Conservation (phyloP, 2,113 vertebrate genomes). For the Cyprinodon brontotheroides region DNA sequence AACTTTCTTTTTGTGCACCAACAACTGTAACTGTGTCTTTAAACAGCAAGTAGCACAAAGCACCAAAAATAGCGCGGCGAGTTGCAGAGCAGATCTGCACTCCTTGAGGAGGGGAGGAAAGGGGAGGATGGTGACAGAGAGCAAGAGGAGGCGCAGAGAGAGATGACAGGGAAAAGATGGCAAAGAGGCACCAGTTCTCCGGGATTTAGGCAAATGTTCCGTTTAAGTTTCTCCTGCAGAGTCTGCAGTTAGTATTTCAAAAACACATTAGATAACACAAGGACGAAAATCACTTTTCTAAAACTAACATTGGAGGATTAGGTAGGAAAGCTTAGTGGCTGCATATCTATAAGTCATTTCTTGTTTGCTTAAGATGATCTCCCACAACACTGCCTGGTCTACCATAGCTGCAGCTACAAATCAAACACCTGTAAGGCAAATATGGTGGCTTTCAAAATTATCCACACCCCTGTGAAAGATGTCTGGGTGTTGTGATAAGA, state of each 20-base stretch:
- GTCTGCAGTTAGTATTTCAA: slow-evolving; percentile 1
- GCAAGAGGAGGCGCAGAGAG: slow-evolving; percentile 48
- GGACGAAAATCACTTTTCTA: slow-evolving; percentile 9
- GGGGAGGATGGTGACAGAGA: slow-evolving; percentile 37
- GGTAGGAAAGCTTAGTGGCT: not conserved
- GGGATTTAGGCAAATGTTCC: slow-evolving; percentile 32
- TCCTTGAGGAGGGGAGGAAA: slow-evolving; percentile 66
- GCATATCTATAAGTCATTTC: not conserved
- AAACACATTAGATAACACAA: not conserved
- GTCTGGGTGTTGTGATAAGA: not conserved
- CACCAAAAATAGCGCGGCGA: slow-evolving; percentile 81
- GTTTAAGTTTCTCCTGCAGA: slow-evolving; percentile 25
- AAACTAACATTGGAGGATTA: not conserved
- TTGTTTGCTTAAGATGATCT: not conserved
- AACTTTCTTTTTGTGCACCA: slow-evolving; percentile 40
- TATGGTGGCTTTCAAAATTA: not conserved
- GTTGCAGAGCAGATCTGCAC: slow-evolving; percentile 78
- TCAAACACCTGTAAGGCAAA: slow-evolving; percentile 13
- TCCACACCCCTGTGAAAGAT: not conserved
- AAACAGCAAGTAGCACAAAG: slow-evolving; percentile 83
- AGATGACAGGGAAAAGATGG: slow-evolving; percentile 46
- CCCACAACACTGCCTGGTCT: not conserved
- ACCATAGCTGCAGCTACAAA: slow-evolving; percentile 3
- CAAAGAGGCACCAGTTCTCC: slow-evolving; percentile 34
- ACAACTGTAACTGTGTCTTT: slow-evolving; percentile 79